phyloP scores from a whole-genome alignment of 2,888 invertebrate genomes.

The Plebejus argus region DNA sequence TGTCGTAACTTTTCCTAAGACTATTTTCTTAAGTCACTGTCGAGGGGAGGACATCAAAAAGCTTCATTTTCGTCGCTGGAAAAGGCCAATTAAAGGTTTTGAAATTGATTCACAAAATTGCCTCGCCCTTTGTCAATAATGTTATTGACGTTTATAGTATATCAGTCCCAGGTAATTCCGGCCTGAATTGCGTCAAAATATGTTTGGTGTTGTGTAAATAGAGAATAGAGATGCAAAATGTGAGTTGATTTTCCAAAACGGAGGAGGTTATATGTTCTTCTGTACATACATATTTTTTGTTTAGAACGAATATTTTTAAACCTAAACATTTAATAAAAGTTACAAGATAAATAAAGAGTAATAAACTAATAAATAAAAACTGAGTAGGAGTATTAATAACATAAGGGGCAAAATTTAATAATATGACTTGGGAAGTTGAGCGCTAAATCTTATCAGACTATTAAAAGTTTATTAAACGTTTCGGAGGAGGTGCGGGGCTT shows the following conservation, averaged over 20 bases:
- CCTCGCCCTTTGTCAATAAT: constrained; percentile 60
- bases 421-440: constrained; percentile 9
- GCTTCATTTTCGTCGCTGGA: constrained; percentile 49
- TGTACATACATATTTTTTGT: too few relatives aligned
- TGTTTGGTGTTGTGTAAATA: neutral
- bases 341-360: neutral
- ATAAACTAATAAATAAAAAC: neutral
- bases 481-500: constrained; percentile 32
- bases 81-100: constrained; percentile 75
- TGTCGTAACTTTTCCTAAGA: constrained; percentile 57
- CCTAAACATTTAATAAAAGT: neutral
- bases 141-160: constrained; percentile 59
- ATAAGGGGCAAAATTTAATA: constrained; percentile 12
- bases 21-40: constrained; percentile 60
- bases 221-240: neutral
- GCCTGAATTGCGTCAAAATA: neutral
- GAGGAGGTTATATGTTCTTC: too few relatives aligned
- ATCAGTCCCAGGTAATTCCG: neutral
- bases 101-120: constrained; percentile 69
- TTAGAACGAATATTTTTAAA: neutral
- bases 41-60: constrained; percentile 59
- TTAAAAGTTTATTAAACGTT: constrained; percentile 8
- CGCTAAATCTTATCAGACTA: constrained; percentile 16
- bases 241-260: neutral
- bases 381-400: neutral